Percentiles rank a stretch among this genome's conserved stretches.
Conservation (phyloP, 2,113 vertebrate species). For the Gorilla gorilla region DNA sequence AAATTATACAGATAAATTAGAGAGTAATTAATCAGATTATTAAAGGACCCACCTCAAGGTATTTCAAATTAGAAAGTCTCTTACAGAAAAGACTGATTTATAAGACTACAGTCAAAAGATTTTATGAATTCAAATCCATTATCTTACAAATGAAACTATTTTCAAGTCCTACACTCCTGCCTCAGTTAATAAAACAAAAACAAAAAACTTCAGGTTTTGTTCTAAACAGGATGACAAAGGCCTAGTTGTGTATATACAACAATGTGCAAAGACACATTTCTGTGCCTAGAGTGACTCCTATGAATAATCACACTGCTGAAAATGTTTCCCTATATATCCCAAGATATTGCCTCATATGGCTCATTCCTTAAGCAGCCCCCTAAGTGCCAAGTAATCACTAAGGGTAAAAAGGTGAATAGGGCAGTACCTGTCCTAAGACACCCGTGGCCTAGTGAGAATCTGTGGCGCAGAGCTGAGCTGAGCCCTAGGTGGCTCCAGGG, state of each 20-base stretch:
- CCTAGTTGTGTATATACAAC: not conserved
- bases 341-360: not conserved
- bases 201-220: not conserved
- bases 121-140: not conserved
- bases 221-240: not conserved
- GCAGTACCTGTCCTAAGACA: not conserved
- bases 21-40: not conserved
- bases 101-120: not conserved
- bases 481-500: not conserved
- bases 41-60: not conserved
- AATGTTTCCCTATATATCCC: not conserved
- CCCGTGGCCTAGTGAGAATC: fast-evolving
- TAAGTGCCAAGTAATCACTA: not conserved
- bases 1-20: not conserved
- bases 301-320: not conserved
- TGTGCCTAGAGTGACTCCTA: not conserved
- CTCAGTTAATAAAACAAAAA: not conserved
- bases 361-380: not conserved
- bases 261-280: not conserved
- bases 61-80: not conserved
- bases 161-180: not conserved
- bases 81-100: not conserved
- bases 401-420: not conserved
- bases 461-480: not conserved
- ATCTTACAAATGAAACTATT: not conserved